These are phyloP conservation scores for Procambarus clarkii DNA, from an alignment of 1,140 invertebrate species.

Conservation along the genomic window DNA sequence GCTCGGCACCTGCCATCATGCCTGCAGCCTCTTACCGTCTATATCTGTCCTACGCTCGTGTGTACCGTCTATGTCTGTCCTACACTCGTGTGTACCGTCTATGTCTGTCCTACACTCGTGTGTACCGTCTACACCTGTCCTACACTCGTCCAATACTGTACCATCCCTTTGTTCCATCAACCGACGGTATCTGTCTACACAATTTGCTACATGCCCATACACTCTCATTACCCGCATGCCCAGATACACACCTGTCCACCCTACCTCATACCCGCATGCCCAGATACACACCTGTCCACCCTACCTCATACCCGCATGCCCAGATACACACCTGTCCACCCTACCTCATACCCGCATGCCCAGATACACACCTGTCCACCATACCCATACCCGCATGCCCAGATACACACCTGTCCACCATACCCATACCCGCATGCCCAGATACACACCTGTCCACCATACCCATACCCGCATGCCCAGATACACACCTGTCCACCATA, in stretches of 20 bases:
- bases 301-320: background rate
- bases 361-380: too few relatives aligned
- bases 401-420: too few relatives aligned
- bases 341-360: too few relatives aligned
- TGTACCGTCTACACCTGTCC: background rate
- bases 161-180: background rate
- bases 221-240: background rate
- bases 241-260: background rate
- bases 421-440: too few relatives aligned
- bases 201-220: background rate
- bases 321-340: too few relatives aligned
- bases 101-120: background rate
- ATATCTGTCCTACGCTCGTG: background rate
- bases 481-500: background rate
- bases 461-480: background rate
- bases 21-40: conserved; percentile 39
- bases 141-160: background rate
- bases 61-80: background rate
- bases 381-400: too few relatives aligned
- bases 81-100: background rate
- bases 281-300: background rate
- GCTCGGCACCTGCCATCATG: conserved; percentile 38
- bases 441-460: too few relatives aligned
- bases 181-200: background rate
- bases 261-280: background rate